A percentile compares a stretch with the other conserved stretches of the same genome.
Evolutionary conservation across 37 sponge, comb jelly and placozoan genomes (phyloP).

Genomic region (Cladorhizidae sp.): DNA sequence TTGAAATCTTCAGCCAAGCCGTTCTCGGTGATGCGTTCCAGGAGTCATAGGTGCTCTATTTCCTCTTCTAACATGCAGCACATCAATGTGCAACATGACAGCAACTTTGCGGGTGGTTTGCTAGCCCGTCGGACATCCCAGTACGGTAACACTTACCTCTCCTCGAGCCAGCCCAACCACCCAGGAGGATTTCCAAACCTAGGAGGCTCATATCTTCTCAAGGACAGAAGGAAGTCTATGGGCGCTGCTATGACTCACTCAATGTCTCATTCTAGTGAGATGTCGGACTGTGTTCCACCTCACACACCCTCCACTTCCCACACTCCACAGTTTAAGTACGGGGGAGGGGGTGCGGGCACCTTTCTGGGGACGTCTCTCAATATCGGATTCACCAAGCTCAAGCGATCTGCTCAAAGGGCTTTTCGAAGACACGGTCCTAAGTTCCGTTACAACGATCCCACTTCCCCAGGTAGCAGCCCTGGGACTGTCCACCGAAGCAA

Average conservation of each 20-base stretch:
- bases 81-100: too few relatives aligned
- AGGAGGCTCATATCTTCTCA: neutral
- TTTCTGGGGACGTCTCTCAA: conserved; percentile 19
- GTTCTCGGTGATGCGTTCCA: too few relatives aligned
- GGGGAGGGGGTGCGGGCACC: neutral
- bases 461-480: conserved; percentile 15
- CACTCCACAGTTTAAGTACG: neutral
- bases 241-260: neutral
- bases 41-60: neutral
- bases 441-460: neutral
- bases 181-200: neutral
- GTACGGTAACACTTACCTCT: neutral
- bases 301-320: conserved; percentile 2
- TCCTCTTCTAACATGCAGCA: neutral
- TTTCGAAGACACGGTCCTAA: conserved; percentile 3
- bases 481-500: neutral
- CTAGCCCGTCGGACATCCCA: neutral
- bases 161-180: neutral
- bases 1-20: too few relatives aligned
- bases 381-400: conserved; percentile 16
- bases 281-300: neutral
- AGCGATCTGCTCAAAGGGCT: conserved; percentile 21
- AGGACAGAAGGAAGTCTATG: neutral
- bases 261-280: neutral
- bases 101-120: too few relatives aligned